Base-by-base conservation (phyloP, 2,797 vertebrate species). In the Premnoplex brunnescens region DNA sequence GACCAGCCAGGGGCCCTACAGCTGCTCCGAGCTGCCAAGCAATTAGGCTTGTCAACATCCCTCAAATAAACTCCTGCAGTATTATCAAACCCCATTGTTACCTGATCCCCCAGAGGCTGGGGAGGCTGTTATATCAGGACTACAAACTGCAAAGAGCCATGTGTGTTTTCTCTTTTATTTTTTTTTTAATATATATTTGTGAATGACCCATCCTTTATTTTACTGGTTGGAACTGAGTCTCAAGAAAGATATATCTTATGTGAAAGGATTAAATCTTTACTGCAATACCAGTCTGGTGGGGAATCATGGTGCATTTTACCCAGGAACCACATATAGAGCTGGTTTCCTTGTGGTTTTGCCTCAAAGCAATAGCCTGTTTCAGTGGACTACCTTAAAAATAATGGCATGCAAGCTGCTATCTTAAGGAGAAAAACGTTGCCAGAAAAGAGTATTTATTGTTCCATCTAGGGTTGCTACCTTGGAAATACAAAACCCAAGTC, bases 1-100 rank as follows among this genome's bases (percentile, higher is more conserved):
- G 83, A 91, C 95, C 91, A 95, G 94, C 83, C 94, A 96, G 96
- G 85, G 94, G 93, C 95, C 93, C 93, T 96, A 96, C 96, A 97
- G 96, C 96, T 97, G 96, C 95, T 96, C 67, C 0, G 5, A 95
- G 94, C 96, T 96, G 95, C 96, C 95, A 96, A 96, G 96, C 94
- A 96, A 96, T 96, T 97, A 96, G 96, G 96, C 96, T 96, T 97
- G 96, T 96, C 96, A 97, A 95, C 96, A 97, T 96, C 93, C 93
- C 91, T 97, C 96, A 96, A 95, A 97, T 94, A 97, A 97, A 96
- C 96, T 96, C 93, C 20, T 8, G 89, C 96, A 96, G 94, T 95
- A 96, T 96, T 95, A 95, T 96, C 96, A 95, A 95, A 97, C 91
- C 89, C 96, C 94, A 97, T 97, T 96, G 96, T 97, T 96, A 96